A percentile compares a stretch with the other conserved stretches of the same genome.
Conservation (phyloP, 23 tunicate genomes). For the Trididemnum clinides region DNA sequence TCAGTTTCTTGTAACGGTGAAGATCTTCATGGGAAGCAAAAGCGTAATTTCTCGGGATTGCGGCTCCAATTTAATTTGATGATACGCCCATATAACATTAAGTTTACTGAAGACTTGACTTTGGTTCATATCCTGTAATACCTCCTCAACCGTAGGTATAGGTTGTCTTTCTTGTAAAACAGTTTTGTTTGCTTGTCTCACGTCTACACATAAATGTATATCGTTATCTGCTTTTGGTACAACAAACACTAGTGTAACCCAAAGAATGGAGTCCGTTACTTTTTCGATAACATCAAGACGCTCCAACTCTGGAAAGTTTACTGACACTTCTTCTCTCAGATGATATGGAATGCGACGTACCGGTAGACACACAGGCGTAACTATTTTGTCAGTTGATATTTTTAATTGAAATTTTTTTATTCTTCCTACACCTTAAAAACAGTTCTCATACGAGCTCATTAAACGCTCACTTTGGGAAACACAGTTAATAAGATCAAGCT, state of each 20-base stretch:
- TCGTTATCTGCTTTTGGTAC: slow-evolving; percentile 21
- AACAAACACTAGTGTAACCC: slow-evolving; percentile 1
- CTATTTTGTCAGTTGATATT: background rate
- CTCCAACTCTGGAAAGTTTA: background rate
- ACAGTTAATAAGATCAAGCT: background rate
- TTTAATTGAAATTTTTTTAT: background rate
- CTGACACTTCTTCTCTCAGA: background rate
- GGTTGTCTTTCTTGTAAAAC: background rate
- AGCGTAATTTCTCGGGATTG: background rate
- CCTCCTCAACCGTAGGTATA: slow-evolving; percentile 3
- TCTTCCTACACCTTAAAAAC: slow-evolving; percentile 3
- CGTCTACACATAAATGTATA: slow-evolving; percentile 14
- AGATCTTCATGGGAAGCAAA: too few species aligned
- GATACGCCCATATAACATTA: slow-evolving; percentile 11
- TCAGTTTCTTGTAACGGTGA: background rate
- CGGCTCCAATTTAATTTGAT: slow-evolving; percentile 30
- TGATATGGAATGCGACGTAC: slow-evolving; percentile 1
- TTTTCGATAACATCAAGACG: slow-evolving; percentile 4
- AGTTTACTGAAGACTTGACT: slow-evolving; percentile 6
- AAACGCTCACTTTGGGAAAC: background rate
- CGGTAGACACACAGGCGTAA: background rate
- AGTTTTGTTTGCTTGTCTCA: slow-evolving; percentile 13
- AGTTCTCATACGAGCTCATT: too few species aligned
- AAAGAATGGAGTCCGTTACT: background rate
- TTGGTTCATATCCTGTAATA: slow-evolving; percentile 10